Percentiles rank a stretch among this genome's conserved stretches.
Evolutionary conservation across 2,797 vertebrate genomes (phyloP).

Genomic region (Petrocephalus sullivani): DNA sequence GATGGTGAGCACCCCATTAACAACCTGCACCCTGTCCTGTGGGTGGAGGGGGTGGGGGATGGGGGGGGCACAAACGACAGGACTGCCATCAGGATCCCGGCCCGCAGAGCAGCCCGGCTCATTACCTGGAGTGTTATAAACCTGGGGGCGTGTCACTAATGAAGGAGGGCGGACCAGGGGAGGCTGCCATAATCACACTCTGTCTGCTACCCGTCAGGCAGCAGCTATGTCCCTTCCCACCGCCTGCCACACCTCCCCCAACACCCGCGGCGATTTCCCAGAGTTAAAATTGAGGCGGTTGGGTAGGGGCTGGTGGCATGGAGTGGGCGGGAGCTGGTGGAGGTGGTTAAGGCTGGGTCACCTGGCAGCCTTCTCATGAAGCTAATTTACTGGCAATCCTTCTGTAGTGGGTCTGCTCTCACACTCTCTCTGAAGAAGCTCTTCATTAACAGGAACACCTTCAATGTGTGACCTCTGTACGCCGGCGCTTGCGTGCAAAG

Average conservation of each 20-base stretch:
- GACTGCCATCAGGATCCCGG: neutral
- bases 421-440: neutral
- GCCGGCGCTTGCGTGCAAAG: neutral
- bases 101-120: neutral
- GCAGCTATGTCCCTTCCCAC: neutral
- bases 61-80: neutral
- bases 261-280: neutral
- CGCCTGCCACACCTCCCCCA: neutral
- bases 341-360: neutral
- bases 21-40: constrained; percentile 83
- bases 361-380: neutral
- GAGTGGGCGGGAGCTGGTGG: neutral
- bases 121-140: neutral
- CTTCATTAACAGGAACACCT: neutral
- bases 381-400: neutral
- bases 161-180: neutral
- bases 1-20: constrained; percentile 81
- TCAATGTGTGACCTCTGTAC: neutral
- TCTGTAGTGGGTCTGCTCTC: neutral
- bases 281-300: neutral
- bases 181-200: neutral
- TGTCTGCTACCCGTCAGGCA: neutral
- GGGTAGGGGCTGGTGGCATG: neutral
- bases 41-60: neutral
- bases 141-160: neutral